phyloP scores from a whole-genome alignment of 1,140 invertebrate genomes.

The Chlorops oryzae region DNA sequence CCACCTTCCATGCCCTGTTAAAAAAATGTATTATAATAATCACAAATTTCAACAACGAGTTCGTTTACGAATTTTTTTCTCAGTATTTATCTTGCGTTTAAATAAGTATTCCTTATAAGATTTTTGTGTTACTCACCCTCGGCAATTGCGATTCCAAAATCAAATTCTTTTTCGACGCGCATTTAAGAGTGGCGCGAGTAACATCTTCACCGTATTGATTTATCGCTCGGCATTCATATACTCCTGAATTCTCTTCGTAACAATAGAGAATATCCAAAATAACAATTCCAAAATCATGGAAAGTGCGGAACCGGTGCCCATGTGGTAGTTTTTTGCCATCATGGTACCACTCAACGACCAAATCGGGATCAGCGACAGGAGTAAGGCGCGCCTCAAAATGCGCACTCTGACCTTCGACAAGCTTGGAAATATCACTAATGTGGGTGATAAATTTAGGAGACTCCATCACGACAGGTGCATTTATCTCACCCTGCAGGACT shows the following conservation, averaged over 20 bases:
- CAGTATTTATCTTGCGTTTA: conserved; percentile 2
- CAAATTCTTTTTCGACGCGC: conserved; percentile 82
- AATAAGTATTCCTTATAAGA: conserved; percentile 1
- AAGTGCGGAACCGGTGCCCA: conserved; percentile 90
- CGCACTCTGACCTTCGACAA: conserved; percentile 88
- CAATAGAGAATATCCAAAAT: conserved; percentile 94
- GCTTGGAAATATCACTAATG: conserved; percentile 69
- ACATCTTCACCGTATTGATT: conserved; percentile 87
- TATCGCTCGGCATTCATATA: conserved; percentile 84
- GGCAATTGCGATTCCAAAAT: conserved; percentile 94
- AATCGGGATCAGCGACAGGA: conserved; percentile 85
- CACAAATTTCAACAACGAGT: not conserved
- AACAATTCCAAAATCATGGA: conserved; percentile 96
- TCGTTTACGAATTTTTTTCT: conserved; percentile 14
- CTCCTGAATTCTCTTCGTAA: conserved; percentile 93
- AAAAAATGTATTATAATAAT: conserved; percentile 15
- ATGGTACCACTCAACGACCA: conserved; percentile 92
- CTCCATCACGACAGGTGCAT: conserved; percentile 63
- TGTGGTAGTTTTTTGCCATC: conserved; percentile 87
- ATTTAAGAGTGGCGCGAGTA: conserved; percentile 79
- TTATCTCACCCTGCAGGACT: conserved; percentile 55
- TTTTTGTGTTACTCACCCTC: conserved; percentile 52
- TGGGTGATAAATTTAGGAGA: conserved; percentile 88
- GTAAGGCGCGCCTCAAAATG: conserved; percentile 89
- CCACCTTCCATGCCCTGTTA: conserved; percentile 84